Evolutionary conservation across 2,888 invertebrate species (phyloP).

Genomic region (Luperina testacea): DNA sequence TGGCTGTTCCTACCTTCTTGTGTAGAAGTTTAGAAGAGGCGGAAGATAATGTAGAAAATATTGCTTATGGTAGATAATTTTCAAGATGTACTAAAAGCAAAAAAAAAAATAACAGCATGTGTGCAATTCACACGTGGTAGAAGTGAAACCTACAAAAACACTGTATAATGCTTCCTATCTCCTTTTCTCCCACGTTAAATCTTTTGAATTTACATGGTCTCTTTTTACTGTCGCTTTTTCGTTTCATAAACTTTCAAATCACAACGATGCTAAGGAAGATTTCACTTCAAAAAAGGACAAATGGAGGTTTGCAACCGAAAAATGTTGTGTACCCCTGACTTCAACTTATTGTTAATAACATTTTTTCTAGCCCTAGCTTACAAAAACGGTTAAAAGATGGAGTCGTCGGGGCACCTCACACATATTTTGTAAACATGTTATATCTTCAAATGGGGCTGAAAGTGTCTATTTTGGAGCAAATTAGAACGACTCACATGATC

Average conservation of each 20-base stretch:
- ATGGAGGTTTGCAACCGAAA: constrained; percentile 8
- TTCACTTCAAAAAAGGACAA: too few relatives aligned
- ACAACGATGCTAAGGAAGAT: too few relatives aligned
- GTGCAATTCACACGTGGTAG: too few relatives aligned
- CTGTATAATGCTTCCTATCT: too few relatives aligned
- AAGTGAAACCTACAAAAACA: too few relatives aligned
- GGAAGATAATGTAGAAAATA: not conserved
- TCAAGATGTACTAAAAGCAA: not conserved
- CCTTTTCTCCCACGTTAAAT: too few relatives aligned
- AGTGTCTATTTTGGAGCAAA: constrained; percentile 1
- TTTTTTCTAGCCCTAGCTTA: constrained; percentile 48
- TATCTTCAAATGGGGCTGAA: constrained; percentile 10
- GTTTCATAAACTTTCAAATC: too few relatives aligned
- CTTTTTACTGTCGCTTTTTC: too few relatives aligned
- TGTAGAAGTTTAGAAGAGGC: not conserved
- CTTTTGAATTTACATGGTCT: too few relatives aligned
- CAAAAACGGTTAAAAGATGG: constrained; percentile 57
- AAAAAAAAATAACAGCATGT: too few relatives aligned
- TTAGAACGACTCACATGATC: not conserved
- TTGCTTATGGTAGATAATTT: not conserved
- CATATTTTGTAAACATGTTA: constrained; percentile 43
- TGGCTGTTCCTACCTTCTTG: not conserved
- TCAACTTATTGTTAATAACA: constrained; percentile 35
- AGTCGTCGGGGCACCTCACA: constrained; percentile 25
- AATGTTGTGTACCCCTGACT: constrained; percentile 68